Evolutionary conservation across 2,888 invertebrate genomes (phyloP), one percentile per base, ranked within the genome.

Genomic region (Strigamia maritima): DNA sequence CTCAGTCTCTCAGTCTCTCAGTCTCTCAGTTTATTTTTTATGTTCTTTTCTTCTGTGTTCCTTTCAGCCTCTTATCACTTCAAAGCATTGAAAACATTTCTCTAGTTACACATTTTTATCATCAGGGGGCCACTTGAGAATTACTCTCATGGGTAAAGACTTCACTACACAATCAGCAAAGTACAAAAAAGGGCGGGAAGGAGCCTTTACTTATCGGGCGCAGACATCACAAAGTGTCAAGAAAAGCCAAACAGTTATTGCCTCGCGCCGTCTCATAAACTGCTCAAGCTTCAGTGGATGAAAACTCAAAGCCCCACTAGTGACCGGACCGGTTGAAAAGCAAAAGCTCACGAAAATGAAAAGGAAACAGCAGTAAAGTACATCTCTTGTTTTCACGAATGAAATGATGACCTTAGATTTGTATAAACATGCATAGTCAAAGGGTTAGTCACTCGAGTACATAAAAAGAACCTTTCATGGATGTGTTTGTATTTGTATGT

Each of bases 1-100:
- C n/a, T n/a, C n/a, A n/a, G n/a, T n/a, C n/a, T n/a, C n/a, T n/a
- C n/a, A n/a, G n/a, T n/a, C n/a, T n/a, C n/a, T n/a, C n/a, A n/a
- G n/a, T n/a, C n/a, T n/a, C 49, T n/a, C n/a, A n/a, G 8, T 16
- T 19, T 49, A n/a, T 49, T 49, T 49, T 16, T 49, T n/a, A 31
- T 31, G 31, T 31, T 49, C n/a, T n/a, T 19, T 49, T 49, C n/a
- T 49, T 49, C n/a, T n/a, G n/a, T n/a, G n/a, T n/a, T n/a, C 49
- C 49, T 49, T 49, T 49, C 49, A 49, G n/a, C 49, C n/a, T 2
- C 49, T 49, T 49, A 49, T 49, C 49, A 49, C 49, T 49, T 49
- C 49, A 49, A 49, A 49, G 49, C 49, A 49, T 49, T 49, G 49
- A 49, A 49, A 49, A 49, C 49, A 49, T 49, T 49, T 49, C 49